These are phyloP conservation scores for Typhlichthys subterraneus DNA, from an alignment of 2,797 vertebrate genomes.

Conservation along the genomic window DNA sequence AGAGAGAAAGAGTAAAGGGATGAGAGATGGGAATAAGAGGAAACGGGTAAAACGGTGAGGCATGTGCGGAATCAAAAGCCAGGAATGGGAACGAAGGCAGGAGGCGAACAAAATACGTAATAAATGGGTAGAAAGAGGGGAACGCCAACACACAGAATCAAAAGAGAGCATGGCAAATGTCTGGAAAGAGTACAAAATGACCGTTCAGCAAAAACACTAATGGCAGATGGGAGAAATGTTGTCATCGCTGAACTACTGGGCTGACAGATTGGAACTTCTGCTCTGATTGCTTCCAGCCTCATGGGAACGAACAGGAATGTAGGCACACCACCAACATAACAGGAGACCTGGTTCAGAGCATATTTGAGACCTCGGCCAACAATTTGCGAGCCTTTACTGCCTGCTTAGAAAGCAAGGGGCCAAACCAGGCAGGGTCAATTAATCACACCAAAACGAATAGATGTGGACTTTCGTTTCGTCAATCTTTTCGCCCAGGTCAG, in stretches of 20 bases:
- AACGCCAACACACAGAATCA: constrained; percentile 18
- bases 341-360: constrained; percentile 53
- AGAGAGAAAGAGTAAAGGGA: neutral
- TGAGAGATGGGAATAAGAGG: neutral
- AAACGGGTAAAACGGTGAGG: constrained; percentile 1
- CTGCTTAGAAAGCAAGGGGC: constrained; percentile 19
- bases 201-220: constrained; percentile 55
- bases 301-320: constrained; percentile 73
- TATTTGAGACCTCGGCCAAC: constrained; percentile 53
- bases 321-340: constrained; percentile 63
- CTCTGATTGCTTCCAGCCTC: constrained; percentile 70
- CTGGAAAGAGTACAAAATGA: constrained; percentile 66
- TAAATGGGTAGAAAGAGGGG: constrained; percentile 26
- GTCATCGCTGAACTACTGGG: constrained; percentile 66
- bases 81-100: neutral
- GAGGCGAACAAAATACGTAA: constrained; percentile 5
- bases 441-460: constrained; percentile 21
- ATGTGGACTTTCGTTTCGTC: constrained; percentile 41
- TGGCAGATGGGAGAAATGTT: constrained; percentile 49
- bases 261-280: constrained; percentile 65
- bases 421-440: constrained; percentile 40
- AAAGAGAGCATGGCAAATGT: constrained; percentile 32
- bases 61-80: too few relatives aligned
- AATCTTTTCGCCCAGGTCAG: constrained; percentile 33
- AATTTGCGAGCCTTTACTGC: constrained; percentile 45